Percentiles rank a stretch among this genome's conserved stretches.
Evolutionary conservation across 2,113 vertebrate species (phyloP).

Genomic region (Ranitomeya variabilis): DNA sequence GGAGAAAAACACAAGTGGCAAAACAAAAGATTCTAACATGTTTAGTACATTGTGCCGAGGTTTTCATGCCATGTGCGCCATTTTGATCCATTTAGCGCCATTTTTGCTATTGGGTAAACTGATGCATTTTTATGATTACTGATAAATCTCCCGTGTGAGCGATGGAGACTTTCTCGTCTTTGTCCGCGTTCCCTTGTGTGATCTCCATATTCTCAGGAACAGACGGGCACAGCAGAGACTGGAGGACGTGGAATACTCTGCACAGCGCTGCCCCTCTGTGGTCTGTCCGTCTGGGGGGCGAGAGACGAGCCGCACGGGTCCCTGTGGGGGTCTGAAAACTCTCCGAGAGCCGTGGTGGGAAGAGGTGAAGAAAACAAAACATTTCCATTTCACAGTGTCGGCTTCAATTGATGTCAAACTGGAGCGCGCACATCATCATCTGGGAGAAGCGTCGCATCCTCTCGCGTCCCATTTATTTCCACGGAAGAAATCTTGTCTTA

Average conservation of each 20-base stretch:
- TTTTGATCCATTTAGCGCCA: too few species aligned
- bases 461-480: background rate
- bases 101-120: too few species aligned
- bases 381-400: background rate
- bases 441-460: background rate
- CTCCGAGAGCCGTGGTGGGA: background rate
- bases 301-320: background rate
- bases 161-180: background rate
- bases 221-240: background rate
- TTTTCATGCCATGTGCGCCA: too few species aligned
- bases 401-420: background rate
- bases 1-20: too few species aligned
- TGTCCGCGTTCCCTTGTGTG: background rate
- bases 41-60: too few species aligned
- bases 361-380: slow-evolving; percentile 18
- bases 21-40: too few species aligned
- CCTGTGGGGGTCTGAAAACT: slow-evolving; percentile 8
- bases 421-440: background rate
- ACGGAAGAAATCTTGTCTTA: background rate
- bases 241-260: background rate
- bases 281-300: background rate
- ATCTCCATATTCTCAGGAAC: background rate
- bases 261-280: background rate
- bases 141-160: background rate
- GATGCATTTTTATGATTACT: background rate